Evolutionary conservation across 2,113 vertebrate genomes (phyloP), one percentile per base, ranked within the genome.

Genomic region (Catharus minimus): DNA sequence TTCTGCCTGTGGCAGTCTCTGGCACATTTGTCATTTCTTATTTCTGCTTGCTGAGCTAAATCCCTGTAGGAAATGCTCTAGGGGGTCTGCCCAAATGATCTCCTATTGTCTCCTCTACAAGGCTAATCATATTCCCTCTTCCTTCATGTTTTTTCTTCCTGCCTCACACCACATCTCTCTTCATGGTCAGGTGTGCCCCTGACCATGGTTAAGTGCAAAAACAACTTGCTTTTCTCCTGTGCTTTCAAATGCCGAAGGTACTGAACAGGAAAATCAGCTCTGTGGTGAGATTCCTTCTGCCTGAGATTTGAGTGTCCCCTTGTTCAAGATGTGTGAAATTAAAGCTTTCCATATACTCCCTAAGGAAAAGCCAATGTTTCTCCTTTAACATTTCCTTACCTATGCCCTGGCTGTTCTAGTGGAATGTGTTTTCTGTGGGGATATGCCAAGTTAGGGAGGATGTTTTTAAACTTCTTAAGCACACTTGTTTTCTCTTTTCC

Each of bases 71-170:
- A 41, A 90, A 71, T 49, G 33, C 61, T 67, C 4, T 71, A 49
- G 65, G 86, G 84, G 86, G 73, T 82, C 84, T 95, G 93, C 32
- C 68, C 11, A 91, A 93, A 75, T 39, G 53, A 75, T 94, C 58
- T 89, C 17, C 85, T 77, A 82, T 93, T 94, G 84, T 94, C 75
- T 85, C 83, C 39, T 71, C 44, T 66, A n/a, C 24, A 60, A 71
- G 9, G 56, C 39, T 91, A 76, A 81, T 39, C 38, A 24, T 53
- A 90, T 92, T 53, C 69, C 55, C 50, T 67, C 76, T 92, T 55
- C 46, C 61, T 92, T 89, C 18, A n/a, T 44, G 23, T 22, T 50
- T 68, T 92, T 62, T 89, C 69, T 93, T 94, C 94, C 91, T 93
- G 83, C 36, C 60, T 92, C 69, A 27, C 71, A 73, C 39, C 46